phyloP scores from a whole-genome alignment of 2,797 vertebrate species.

The Eulemur coronatus region DNA sequence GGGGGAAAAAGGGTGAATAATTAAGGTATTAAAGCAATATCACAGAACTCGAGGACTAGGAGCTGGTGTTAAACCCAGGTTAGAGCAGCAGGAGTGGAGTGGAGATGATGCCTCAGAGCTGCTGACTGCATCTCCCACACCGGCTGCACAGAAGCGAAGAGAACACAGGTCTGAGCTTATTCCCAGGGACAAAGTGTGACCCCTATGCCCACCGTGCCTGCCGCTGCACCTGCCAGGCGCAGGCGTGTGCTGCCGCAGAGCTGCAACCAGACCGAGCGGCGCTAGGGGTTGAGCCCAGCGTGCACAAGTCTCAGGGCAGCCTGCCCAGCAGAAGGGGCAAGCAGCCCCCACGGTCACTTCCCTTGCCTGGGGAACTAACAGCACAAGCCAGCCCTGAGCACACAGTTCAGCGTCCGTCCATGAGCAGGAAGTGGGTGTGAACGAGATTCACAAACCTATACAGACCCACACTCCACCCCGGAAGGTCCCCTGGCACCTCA shows the following conservation, averaged over 20 bases:
- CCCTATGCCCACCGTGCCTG: neutral
- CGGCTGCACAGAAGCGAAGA: neutral
- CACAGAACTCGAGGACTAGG: neutral
- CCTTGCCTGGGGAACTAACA: neutral
- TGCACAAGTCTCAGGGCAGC: neutral
- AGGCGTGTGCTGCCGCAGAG: neutral
- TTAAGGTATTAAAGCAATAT: neutral
- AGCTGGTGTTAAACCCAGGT: neutral
- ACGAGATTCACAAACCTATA: neutral
- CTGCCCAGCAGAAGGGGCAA: accelerated
- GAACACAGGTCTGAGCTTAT: neutral
- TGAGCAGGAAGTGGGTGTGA: neutral
- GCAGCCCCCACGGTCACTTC: neutral
- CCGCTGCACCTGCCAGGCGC: accelerated
- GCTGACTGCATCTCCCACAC: accelerated
- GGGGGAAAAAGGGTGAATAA: neutral
- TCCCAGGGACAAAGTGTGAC: neutral
- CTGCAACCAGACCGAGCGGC: neutral
- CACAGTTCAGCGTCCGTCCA: accelerated
- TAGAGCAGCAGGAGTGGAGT: neutral
- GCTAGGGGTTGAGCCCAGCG: neutral
- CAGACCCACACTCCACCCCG: neutral
- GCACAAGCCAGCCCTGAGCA: neutral
- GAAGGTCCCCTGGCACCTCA: neutral
- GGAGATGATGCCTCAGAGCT: neutral